Evolutionary conservation across 2,888 invertebrate species (phyloP).

Genomic region (Thecocarcelia acutangulata): DNA sequence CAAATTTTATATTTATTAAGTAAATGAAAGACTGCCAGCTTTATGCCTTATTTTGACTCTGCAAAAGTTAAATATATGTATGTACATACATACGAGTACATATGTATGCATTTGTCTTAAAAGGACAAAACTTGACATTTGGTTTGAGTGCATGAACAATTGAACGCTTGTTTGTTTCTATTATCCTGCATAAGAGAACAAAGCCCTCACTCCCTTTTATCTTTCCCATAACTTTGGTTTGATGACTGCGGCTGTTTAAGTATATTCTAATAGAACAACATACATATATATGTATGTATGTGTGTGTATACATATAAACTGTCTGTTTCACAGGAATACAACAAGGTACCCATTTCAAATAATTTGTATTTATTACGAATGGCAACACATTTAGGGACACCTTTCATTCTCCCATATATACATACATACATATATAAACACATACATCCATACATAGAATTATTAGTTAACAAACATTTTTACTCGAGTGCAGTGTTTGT

Average conservation of each 20-base stretch:
- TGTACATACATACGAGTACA: not conserved
- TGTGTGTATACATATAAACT: too few species aligned
- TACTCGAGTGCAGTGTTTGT: not conserved
- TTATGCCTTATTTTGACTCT: not conserved
- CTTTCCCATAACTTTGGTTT: not conserved
- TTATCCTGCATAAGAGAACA: too few species aligned
- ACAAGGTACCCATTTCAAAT: constrained; percentile 44
- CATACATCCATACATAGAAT: too few species aligned
- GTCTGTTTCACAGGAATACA: not conserved
- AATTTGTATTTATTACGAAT: constrained; percentile 45
- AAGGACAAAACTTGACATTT: not conserved
- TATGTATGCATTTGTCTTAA: not conserved
- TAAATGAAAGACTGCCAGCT: not conserved
- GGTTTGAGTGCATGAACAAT: not conserved
- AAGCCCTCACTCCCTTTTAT: not conserved
- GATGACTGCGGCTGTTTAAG: not conserved
- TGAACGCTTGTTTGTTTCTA: not conserved
- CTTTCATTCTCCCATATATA: constrained; percentile 3
- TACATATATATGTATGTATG: too few species aligned
- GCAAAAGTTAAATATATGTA: not conserved
- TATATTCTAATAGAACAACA: constrained; percentile 1
- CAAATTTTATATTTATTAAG: too few species aligned
- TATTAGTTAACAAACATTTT: too few species aligned
- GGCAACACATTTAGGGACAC: constrained; percentile 31
- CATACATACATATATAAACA: too few species aligned